phyloP scores from a whole-genome alignment of 2,113 vertebrate genomes.

The Pitta sordida region DNA sequence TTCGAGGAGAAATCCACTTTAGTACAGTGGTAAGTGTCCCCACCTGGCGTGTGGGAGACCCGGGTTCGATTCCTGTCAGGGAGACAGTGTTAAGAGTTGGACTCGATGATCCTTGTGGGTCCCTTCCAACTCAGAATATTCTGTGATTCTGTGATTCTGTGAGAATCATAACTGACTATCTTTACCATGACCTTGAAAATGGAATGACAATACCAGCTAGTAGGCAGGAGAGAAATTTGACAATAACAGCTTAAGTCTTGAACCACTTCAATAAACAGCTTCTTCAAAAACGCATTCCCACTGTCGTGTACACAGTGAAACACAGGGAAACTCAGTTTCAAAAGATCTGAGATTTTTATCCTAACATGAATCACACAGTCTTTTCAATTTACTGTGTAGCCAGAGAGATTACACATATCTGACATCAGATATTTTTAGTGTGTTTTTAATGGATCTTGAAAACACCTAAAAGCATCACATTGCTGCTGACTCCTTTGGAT shows the following conservation, averaged over 20 bases:
- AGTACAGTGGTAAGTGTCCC: too few relatives aligned
- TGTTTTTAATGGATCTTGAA: not conserved
- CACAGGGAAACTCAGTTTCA: not conserved
- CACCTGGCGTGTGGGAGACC: too few relatives aligned
- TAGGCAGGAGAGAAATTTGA: not conserved
- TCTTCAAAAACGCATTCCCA: not conserved
- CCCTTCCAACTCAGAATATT: too few relatives aligned
- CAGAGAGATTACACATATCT: not conserved
- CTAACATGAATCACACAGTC: not conserved
- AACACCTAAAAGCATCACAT: not conserved
- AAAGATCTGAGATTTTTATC: not conserved
- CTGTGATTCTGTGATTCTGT: too few relatives aligned
- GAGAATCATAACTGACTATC: not conserved
- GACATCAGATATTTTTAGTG: not conserved
- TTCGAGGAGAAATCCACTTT: too few relatives aligned
- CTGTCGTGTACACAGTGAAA: not conserved
- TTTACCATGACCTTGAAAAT: constrained; percentile 39
- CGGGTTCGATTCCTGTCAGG: too few relatives aligned
- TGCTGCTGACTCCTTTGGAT: not conserved
- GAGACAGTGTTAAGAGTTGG: too few relatives aligned
- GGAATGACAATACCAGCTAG: not conserved
- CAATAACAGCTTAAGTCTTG: constrained; percentile 11
- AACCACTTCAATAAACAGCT: constrained; percentile 20
- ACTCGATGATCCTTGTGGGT: too few relatives aligned
- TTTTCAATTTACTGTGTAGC: not conserved